Percentiles rank a stretch among this genome's conserved stretches.
These are phyloP conservation scores for Nothoprocta pentlandii DNA, from an alignment of 2,113 vertebrate genomes.

Conservation along the genomic window DNA sequence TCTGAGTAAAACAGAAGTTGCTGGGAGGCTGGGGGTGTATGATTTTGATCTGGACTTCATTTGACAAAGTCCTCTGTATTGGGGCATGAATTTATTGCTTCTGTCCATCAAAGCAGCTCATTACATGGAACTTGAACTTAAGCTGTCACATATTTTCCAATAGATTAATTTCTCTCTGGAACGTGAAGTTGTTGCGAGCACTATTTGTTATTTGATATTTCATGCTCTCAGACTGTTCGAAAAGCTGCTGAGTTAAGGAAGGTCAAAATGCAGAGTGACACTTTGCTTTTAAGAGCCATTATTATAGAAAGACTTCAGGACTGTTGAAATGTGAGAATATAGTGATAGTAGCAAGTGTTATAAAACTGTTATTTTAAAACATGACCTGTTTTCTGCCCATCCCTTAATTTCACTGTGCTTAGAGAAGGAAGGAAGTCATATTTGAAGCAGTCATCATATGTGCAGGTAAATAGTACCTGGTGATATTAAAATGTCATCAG, in stretches of 20 bases:
- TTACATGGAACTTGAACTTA: conserved; percentile 38
- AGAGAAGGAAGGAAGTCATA: background rate
- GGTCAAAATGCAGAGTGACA: conserved; percentile 37
- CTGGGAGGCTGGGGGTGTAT: background rate
- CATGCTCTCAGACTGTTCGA: conserved; percentile 27
- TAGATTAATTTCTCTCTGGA: conserved; percentile 52
- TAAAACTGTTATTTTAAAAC: conserved; percentile 41
- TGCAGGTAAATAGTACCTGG: conserved; percentile 50
- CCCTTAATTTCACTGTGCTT: conserved; percentile 11
- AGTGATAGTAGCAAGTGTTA: background rate
- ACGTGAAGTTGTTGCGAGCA: background rate
- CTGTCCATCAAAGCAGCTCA: conserved; percentile 34
- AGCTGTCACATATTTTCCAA: conserved; percentile 50
- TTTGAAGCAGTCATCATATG: conserved; percentile 35
- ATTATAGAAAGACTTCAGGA: background rate
- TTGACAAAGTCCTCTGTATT: conserved; percentile 32
- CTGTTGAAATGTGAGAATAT: conserved; percentile 4
- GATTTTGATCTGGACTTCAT: conserved; percentile 41
- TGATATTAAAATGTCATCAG: conserved; percentile 66
- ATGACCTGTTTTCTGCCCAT: background rate
- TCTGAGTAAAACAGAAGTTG: background rate
- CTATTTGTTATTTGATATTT: conserved; percentile 46
- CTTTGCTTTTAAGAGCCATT: background rate
- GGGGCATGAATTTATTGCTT: conserved; percentile 6
- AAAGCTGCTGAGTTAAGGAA: conserved; percentile 30